Evolutionary conservation across 2,113 vertebrate species (phyloP), one percentile per base, ranked within the genome.

Genomic region (Ailurus styani): DNA sequence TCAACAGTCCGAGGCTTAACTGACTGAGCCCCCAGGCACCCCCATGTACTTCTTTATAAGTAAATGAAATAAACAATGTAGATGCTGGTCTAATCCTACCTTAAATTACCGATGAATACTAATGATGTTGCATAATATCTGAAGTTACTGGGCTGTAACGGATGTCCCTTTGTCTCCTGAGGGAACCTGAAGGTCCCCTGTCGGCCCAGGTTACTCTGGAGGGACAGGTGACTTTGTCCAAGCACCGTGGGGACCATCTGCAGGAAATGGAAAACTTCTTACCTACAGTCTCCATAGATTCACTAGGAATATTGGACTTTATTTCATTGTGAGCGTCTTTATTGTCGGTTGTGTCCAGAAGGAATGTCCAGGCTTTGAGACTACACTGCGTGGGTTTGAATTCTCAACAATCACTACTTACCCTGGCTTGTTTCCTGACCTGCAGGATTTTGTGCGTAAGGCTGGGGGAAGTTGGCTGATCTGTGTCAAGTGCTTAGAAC

Each of bases 361-460:
- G 77, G 52, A 11, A 13, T 5, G 6, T 2, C 5, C 20, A 77
- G 78, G 40, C 45, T 57, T 23, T 50, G 45, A 29, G 42, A 11
- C 29, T 15, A 27, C 20, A 25, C 17, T 1, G 21, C 42, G 72
- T 37, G 72, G 42, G 14, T 37, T n/a, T 52, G 37, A 11, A 45
- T 77, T 95, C 54, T 9, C 14, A 47, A 40, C 10, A 29, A 1
- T 25, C 0, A 8, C 45, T 31, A 4, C 29, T 37, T 21, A 31
- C 12, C 40, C 9, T 29, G 15, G 15, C 29, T 47, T 45, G 40
- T 45, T 45, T 82, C 23, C 15, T 64, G 15, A 4, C 31, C 52
- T 10, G 0, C 5, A 15, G 55, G 25, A 14, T 54, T 66, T 34
- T 0, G 6, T 66, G 6, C 0, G 4, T 14, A 0, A 78, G 8